These are phyloP conservation scores for Sylvilagus floridanus DNA, from an alignment of 2,797 vertebrate species.

Conservation along the genomic window DNA sequence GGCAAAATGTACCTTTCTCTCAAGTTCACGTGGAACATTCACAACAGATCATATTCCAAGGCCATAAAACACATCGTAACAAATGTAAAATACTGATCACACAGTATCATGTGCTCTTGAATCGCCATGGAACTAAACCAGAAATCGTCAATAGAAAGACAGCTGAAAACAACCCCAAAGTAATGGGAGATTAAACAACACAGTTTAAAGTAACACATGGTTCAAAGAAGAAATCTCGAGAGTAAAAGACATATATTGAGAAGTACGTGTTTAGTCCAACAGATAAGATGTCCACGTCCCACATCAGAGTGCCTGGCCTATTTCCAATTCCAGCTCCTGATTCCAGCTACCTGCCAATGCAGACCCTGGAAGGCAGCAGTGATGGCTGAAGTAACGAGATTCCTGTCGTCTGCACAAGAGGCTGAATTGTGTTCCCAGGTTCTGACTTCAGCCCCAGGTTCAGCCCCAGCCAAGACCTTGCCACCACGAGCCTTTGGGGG, in stretches of 20 bases:
- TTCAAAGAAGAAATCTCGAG: slow-evolving; percentile 16
- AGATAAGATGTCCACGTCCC: too few species aligned
- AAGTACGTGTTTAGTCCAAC: too few species aligned
- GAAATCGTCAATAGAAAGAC: background rate
- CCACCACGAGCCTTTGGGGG: too few species aligned
- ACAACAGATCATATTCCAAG: background rate
- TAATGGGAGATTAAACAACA: slow-evolving; percentile 23
- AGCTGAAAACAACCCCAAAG: slow-evolving; percentile 23
- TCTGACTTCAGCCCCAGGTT: too few species aligned
- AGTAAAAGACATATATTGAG: slow-evolving; percentile 19
- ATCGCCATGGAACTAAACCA: slow-evolving; percentile 19
- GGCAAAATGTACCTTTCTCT: background rate
- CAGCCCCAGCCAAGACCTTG: too few species aligned
- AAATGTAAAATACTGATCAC: background rate
- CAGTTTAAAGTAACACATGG: slow-evolving; percentile 19
- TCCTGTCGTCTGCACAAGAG: too few species aligned
- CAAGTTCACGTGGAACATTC: background rate
- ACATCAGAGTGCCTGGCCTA: too few species aligned
- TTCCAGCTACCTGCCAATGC: too few species aligned
- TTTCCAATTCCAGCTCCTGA: too few species aligned
- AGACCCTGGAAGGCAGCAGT: too few species aligned
- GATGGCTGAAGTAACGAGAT: too few species aligned
- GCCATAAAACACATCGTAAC: background rate
- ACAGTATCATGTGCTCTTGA: background rate
- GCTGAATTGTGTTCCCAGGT: too few species aligned